phyloP scores from a whole-genome alignment of 2,888 invertebrate genomes.

The Salpingus planirostris region DNA sequence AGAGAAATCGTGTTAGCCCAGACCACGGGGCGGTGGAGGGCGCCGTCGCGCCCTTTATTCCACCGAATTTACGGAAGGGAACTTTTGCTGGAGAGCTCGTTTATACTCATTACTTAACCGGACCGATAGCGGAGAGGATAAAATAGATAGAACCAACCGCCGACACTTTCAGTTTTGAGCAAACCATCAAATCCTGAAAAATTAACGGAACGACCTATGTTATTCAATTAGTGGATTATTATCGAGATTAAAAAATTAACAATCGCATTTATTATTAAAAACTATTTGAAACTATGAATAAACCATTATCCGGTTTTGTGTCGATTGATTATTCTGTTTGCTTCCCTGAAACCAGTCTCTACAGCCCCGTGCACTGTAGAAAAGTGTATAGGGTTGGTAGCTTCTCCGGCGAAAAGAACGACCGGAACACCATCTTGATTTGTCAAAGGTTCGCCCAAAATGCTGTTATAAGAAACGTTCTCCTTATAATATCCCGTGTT shows the following conservation, averaged over 20 bases:
- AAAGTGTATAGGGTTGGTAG: conserved; percentile 7
- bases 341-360: conserved; percentile 9
- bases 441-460: conserved; percentile 5
- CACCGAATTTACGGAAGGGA: conserved; percentile 1
- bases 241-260: too few relatives aligned
- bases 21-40: too few relatives aligned
- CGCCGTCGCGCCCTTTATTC: conserved; percentile 10
- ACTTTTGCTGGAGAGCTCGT: too few relatives aligned
- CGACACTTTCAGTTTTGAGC: too few relatives aligned
- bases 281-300: too few relatives aligned
- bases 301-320: too few relatives aligned
- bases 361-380: conserved; percentile 12
- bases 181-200: too few relatives aligned
- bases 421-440: not conserved
- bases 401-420: conserved; percentile 11
- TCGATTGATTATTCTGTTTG: conserved; percentile 6
- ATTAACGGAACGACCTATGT: too few relatives aligned
- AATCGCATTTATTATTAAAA: too few relatives aligned
- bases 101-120: conserved; percentile 11
- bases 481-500: conserved; percentile 11
- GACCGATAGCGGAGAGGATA: too few relatives aligned
- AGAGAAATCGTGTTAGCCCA: conserved; percentile 19
- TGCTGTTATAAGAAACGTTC: conserved; percentile 3
- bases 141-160: too few relatives aligned
- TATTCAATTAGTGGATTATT: too few relatives aligned